Evolutionary conservation across 1,140 invertebrate genomes (phyloP), one percentile per base, ranked within the genome.

Genomic region (Phymastichus coffea): DNA sequence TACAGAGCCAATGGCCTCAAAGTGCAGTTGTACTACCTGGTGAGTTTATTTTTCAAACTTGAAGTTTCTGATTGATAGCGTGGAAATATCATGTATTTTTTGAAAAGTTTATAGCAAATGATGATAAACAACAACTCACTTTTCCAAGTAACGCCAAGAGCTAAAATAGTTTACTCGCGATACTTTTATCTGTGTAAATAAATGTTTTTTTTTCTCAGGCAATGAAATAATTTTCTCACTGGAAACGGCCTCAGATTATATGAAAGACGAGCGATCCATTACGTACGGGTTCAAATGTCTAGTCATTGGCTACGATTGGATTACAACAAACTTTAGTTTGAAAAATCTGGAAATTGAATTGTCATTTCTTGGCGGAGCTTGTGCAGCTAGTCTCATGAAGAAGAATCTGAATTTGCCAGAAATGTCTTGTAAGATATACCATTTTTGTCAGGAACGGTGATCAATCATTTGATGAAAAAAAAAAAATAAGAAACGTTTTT

Each of bases 161-260:
- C 10, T 38, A 38, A 38, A 9, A n/a, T 14, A 38, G 10, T 37
- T 37, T 37, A 37, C 35, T 37, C n/a, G n/a, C n/a, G n/a, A n/a
- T n/a, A 30, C 12, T 30, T 30, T 30, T 6, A 30, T 30, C 28
- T 12, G 6, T 30, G 12, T 30, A 6, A 12, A 6, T 30, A 30
- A 12, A 30, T 6, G 28, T 30, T 30, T 12, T 8, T 30, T 30
- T 30, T 30, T 30, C 12, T 61, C 68, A 79, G 95, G 95, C 19
- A 94, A 97, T 76, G 93, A 97, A 80, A 88, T 97, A 0, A 85
- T 96, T 64, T 97, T 98, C 74, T 96, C 94, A 0, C 71, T 98
- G 70, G 95, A 98, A 80, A 97, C 95, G 1, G 93, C 95, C 0
- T 94, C 95, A 0, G 91, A 97, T 78, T 98, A 98, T 79, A 86